Evolutionary conservation across 2,797 vertebrate genomes (phyloP), one percentile per base, ranked within the genome.

Genomic region (Ceryle rudis): DNA sequence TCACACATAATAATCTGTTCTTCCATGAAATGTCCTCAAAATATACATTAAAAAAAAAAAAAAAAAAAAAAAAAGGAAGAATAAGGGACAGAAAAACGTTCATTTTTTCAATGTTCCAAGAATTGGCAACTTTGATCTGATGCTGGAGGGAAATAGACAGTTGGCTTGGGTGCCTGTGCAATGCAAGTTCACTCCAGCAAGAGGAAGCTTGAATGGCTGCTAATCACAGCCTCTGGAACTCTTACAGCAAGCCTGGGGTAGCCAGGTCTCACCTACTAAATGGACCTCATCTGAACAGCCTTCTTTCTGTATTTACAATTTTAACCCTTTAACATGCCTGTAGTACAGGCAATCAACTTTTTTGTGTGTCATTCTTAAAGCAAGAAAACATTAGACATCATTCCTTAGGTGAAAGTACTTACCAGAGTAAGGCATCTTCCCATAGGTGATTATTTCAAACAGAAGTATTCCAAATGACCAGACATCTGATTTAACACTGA

Each of bases 391-490:
- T 42, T n/a, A 41, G 14, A 60, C 11, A 18, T 49, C 2, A 60
- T 44, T 79, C 54, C 94, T 89, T 54, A 82, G 57, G 69, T 89
- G 72, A 79, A 95, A 91, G 84, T 55, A 97, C 98, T 98, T 97
- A 99, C 99, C 97, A 93, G 97, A 97, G 33, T 99, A 99, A 15
- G 99, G 99, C 97, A 98, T 98, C 97, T 99, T 98, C 84, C 99
- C 99, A 5, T 99, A 99, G 29, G 99, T 99, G 94, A 99, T 96
- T 96, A 99, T 99, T 98, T 99, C 99, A 96, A 98, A 99, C 70
- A 99, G 98, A 90, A 99, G 97, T 95, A 99, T 98, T 61, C 99
- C 99, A 96, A 99, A 99, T 35, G 99, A 99, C 99, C 99, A 99
- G 51, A 99, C 97, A 51, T 99, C 99, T 2, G 99, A 99, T 95